Evolutionary conservation across 2,113 vertebrate species (phyloP), one percentile per base, ranked within the genome.

Genomic region (Perca flavescens): DNA sequence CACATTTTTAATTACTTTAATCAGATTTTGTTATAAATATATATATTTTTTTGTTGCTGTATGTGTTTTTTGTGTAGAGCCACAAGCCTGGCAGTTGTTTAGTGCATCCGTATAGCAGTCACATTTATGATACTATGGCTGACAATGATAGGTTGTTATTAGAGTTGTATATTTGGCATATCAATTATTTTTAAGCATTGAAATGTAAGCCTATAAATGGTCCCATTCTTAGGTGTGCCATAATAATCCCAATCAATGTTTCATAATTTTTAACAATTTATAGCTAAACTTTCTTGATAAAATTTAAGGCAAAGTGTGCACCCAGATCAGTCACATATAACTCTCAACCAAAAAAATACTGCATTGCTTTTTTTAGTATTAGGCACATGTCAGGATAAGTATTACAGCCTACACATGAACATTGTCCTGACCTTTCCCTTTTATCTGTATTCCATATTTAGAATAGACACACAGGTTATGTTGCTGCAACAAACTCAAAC

Each of bases 401-500:
- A 77, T 76, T 61, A 60, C 22, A 58, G 68, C 65, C 21, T 49
- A 22, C 60, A 64, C 47, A 77, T 58, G 34, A 77, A 76, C 22
- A 75, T 75, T 72, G 31, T 80, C 64, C 62, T 77, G 73, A 87
- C 71, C 83, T 81, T 89, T 68, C 47, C 67, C 25, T 67, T 86
- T 78, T 54, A 60, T 80, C 73, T 83, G 11, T 60, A 19, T 56
- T 66, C 40, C 3, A 53, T 78, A 57, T 83, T 83, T 81, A 71
- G 74, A 69, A 85, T 87, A 74, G 70, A 85, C 79, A 85, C 43
- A 58, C 46, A 6, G 77, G 77, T 72, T 82, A 64, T 89, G 79
- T 91, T 91, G 82, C 60, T 88, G 77, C 83, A 85, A 85, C 83
- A 91, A 77, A 77, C 67, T 66, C 62, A 73, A 34, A 85, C 72